Evolutionary conservation across 2,888 invertebrate species (phyloP).

Genomic region (Lampropteryx suffumata): DNA sequence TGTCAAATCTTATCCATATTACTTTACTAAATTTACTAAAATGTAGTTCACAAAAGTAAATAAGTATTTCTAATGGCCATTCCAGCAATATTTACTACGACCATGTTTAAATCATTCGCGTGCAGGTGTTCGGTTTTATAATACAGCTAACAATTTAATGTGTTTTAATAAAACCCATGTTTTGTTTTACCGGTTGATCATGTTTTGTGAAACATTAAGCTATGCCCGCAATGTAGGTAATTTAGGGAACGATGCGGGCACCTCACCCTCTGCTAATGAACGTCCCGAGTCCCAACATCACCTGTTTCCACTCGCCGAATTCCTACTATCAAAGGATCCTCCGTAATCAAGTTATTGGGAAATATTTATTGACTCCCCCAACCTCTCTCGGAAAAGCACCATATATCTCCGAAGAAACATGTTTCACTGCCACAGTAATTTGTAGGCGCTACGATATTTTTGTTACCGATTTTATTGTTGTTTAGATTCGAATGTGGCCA

Average conservation of each 20-base stretch:
- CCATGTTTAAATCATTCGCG: slow-evolving; percentile 16
- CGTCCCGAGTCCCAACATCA: slow-evolving; percentile 29
- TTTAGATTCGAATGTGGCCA: slow-evolving; percentile 47
- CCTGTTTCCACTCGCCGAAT: slow-evolving; percentile 40
- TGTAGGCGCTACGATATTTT: slow-evolving; percentile 49
- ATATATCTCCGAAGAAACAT: slow-evolving; percentile 51
- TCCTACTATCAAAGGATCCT: slow-evolving; percentile 45
- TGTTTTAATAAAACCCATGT: slow-evolving; percentile 5
- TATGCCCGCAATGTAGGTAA: slow-evolving; percentile 26
- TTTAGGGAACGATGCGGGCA: slow-evolving; percentile 25
- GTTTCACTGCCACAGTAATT: slow-evolving; percentile 49
- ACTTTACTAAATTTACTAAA: too few relatives aligned
- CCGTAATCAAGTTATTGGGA: slow-evolving; percentile 55
- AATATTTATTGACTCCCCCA: slow-evolving; percentile 51
- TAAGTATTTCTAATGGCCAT: slow-evolving; percentile 5
- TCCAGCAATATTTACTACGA: slow-evolving; percentile 6
- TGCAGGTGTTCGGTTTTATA: slow-evolving; percentile 20
- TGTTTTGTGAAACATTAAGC: slow-evolving; percentile 7
- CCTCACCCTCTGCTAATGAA: slow-evolving; percentile 25
- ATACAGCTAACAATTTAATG: slow-evolving; percentile 1
- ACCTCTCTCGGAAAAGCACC: slow-evolving; percentile 38
- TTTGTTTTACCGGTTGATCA: slow-evolving; percentile 11
- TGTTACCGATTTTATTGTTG: slow-evolving; percentile 58
- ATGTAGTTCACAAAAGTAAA: not conserved
- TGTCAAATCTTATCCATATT: not conserved